Evolutionary conservation across 2,797 vertebrate species (phyloP).

Genomic region (Phataginus tetradactyla): DNA sequence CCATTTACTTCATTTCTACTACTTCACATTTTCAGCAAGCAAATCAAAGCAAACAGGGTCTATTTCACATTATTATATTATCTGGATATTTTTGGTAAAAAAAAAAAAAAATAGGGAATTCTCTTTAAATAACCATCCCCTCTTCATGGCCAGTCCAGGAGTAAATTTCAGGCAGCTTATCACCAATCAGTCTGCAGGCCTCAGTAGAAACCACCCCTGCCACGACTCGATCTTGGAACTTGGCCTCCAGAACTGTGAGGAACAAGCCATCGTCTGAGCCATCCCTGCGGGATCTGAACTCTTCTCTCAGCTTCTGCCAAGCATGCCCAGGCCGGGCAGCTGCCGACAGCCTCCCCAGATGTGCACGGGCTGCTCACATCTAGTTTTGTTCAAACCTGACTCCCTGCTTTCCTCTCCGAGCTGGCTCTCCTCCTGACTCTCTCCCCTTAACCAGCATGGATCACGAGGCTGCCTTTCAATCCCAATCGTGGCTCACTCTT

Average conservation of each 20-base stretch:
- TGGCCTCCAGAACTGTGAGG: too few relatives aligned
- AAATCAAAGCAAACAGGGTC: not conserved
- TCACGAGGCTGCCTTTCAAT: not conserved
- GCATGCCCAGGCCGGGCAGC: accelerated
- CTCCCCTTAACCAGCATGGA: not conserved
- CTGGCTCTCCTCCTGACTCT: not conserved
- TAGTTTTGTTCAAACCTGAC: not conserved
- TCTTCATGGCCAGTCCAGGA: not conserved
- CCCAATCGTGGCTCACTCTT: not conserved
- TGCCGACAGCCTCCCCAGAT: accelerated
- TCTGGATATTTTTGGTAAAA: not conserved
- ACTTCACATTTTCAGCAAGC: not conserved
- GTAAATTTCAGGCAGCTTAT: not conserved
- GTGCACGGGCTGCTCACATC: not conserved
- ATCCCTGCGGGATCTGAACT: too few relatives aligned
- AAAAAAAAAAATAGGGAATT: not conserved
- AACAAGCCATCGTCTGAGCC: too few relatives aligned
- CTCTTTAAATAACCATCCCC: not conserved
- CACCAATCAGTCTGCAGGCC: too few relatives aligned
- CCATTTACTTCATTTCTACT: not conserved
- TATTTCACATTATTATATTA: not conserved
- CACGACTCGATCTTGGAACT: not conserved
- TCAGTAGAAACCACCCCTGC: not conserved
- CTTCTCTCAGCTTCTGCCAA: not conserved
- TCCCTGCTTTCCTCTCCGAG: accelerated